phyloP scores from a whole-genome alignment of 2,113 vertebrate genomes.

The Cynocephalus volans region DNA sequence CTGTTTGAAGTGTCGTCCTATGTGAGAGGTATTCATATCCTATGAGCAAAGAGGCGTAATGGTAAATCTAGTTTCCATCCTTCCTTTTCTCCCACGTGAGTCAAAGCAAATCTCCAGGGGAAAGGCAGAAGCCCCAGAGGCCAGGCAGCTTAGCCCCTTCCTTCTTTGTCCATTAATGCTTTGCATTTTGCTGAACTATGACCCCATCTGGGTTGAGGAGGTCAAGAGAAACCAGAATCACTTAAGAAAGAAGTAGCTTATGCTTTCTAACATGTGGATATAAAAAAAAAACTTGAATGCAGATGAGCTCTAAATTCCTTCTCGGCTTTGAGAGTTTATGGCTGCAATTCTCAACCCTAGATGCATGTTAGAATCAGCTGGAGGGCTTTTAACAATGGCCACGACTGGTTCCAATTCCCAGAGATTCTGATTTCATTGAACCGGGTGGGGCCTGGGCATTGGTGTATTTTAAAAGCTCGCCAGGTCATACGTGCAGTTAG shows the following conservation, averaged over 20 bases:
- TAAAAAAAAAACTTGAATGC: not conserved
- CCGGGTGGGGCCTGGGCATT: not conserved
- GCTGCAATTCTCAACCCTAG: not conserved
- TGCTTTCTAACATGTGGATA: not conserved
- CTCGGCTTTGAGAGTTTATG: not conserved
- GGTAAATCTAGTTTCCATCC: not conserved
- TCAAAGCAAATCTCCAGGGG: not conserved
- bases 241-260: not conserved
- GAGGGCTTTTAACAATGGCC: not conserved
- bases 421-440: not conserved
- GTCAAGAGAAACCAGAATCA: constrained; percentile 20
- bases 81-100: not conserved
- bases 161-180: not conserved
- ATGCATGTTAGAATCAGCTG: not conserved
- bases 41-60: constrained; percentile 9
- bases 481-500: not conserved
- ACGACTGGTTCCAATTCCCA: not conserved
- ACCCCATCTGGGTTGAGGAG: not conserved
- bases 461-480: not conserved
- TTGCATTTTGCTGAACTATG: not conserved
- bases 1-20: too few species aligned
- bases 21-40: not conserved
- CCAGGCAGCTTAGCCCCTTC: not conserved
- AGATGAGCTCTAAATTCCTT: not conserved
- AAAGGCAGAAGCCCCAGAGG: not conserved